Evolutionary conservation across 2,113 vertebrate genomes (phyloP), one percentile per base, ranked within the genome.

Genomic region (Myiozetetes cayanensis): DNA sequence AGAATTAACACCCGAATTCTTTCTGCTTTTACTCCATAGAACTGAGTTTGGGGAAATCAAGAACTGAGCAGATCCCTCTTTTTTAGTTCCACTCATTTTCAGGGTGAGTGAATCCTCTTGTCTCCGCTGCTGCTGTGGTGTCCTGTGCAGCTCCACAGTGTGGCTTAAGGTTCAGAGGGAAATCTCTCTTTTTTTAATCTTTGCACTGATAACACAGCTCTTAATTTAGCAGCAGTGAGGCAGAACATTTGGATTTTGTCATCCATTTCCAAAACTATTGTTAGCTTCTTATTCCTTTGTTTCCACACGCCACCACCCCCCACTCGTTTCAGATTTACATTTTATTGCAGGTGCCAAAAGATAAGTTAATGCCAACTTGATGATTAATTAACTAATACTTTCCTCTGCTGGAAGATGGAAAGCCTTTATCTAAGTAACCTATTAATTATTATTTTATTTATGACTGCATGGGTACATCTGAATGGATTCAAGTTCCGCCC

Each of bases 191-290:
- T 87, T 92, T 97, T 93, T 85, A 89, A 94, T 97, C 97, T 97
- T 87, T 94, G 92, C 52, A 2, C 92, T 35, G 79, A 91, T 91
- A 94, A 86, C 37, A 74, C 76, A 15, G 68, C 0, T 37, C 93
- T 93, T 94, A 96, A 96, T 96, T 97, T 96, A 96, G 94, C 94
- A 94, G 92, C 96, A 94, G 66, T 24, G 83, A 96, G 96, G 96
- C 92, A 96, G 96, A 97, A 96, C 96, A 76, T 92, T 95, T 93
- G 96, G 92, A 76, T 96, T 97, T 97, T 96, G 96, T 97, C 88
- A 95, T 93, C 90, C 96, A 76, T 94, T 97, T 95, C 94, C 92
- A 86, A 82, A 96, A 95, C 92, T 28, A 96, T 96, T 96, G 96
- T 97, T 92, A 76, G 85, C 88, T 96, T 58, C 90, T 81, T 75